These are phyloP conservation scores for Astyanax mexicanus DNA, from an alignment of 2,797 vertebrate species.

Conservation along the genomic window DNA sequence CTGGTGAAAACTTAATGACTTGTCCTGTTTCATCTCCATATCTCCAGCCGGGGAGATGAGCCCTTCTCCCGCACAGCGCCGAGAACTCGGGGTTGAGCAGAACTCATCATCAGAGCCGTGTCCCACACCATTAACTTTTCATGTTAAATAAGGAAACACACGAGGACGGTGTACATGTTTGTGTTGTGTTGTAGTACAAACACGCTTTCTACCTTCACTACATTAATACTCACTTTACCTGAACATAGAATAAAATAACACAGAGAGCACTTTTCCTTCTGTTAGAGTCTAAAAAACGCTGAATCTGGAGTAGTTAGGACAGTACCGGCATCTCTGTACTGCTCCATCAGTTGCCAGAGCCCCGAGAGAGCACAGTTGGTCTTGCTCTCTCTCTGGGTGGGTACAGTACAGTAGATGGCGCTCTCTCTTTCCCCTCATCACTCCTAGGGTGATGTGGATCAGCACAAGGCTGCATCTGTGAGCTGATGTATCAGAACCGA, in stretches of 20 bases:
- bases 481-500: too few species aligned
- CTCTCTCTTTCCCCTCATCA: too few species aligned
- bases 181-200: conserved; percentile 56
- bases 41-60: conserved; percentile 57
- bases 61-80: conserved; percentile 44
- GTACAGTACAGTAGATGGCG: too few species aligned
- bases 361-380: too few species aligned
- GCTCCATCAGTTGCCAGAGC: too few species aligned
- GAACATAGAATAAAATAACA: too few species aligned
- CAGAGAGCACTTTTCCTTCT: background rate
- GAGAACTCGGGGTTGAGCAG: conserved; percentile 43
- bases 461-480: too few species aligned
- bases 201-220: conserved; percentile 39
- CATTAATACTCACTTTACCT: conserved; percentile 37
- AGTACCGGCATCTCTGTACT: too few species aligned
- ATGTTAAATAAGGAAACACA: conserved; percentile 72
- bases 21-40: conserved; percentile 67
- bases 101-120: conserved; percentile 39
- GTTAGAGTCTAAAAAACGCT: background rate
- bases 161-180: conserved; percentile 55
- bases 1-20: conserved; percentile 76
- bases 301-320: background rate
- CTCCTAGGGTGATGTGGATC: too few species aligned
- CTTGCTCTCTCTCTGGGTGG: too few species aligned
- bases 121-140: conserved; percentile 72